Evolutionary conservation across 2,797 vertebrate genomes (phyloP).

Genomic region (Momotus momota): DNA sequence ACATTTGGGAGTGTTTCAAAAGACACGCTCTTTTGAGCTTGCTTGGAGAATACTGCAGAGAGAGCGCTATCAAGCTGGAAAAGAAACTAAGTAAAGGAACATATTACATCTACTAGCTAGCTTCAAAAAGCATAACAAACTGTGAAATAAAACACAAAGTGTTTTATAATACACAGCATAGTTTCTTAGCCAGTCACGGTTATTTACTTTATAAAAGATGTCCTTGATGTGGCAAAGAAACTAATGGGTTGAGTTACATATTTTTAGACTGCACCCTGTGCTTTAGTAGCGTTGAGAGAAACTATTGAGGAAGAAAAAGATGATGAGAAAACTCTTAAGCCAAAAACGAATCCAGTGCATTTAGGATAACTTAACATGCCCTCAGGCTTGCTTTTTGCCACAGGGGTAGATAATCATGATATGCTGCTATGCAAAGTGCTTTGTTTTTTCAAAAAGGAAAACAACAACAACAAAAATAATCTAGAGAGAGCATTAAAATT

Average conservation of each 20-base stretch:
- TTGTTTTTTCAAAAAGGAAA: not conserved
- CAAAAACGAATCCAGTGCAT: not conserved
- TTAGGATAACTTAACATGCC: not conserved
- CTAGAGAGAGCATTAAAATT: not conserved
- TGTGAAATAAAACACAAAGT: not conserved
- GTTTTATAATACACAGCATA: not conserved
- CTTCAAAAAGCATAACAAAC: not conserved
- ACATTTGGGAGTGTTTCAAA: not conserved
- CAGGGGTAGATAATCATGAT: conserved; percentile 4
- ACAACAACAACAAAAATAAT: not conserved
- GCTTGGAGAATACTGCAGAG: not conserved
- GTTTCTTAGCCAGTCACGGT: not conserved
- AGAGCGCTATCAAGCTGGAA: not conserved
- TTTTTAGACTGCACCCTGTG: not conserved
- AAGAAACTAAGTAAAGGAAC: not conserved
- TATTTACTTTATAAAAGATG: conserved; percentile 32
- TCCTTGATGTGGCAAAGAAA: conserved; percentile 32
- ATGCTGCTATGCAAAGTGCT: not conserved
- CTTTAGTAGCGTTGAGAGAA: conserved; percentile 59
- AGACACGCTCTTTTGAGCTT: not conserved
- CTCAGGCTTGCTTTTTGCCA: not conserved
- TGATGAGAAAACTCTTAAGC: conserved; percentile 54
- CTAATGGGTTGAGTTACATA: conserved; percentile 9
- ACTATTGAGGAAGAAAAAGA: conserved; percentile 29
- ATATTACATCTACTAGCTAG: not conserved